Evolutionary conservation across 2,113 vertebrate genomes (phyloP), one percentile per base, ranked within the genome.

Genomic region (Prionailurus viverrinus): DNA sequence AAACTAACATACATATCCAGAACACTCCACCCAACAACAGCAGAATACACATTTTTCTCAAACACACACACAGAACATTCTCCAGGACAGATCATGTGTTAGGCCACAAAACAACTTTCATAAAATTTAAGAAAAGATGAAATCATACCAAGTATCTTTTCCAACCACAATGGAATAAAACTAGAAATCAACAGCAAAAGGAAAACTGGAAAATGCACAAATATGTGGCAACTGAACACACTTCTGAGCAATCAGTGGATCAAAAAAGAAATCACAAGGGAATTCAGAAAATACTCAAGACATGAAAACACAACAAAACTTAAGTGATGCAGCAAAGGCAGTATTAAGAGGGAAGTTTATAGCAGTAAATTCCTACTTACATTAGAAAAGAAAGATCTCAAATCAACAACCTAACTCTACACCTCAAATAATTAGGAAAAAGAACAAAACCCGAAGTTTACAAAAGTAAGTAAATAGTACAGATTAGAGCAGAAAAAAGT

Each of bases 161-260:
- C 23, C 61, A 83, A 78, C 33, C 66, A 87, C 48, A 71, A 53
- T 16, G 21, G 48, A 87, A 55, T 68, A 48, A 91, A 69, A 81
- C 27, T 23, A 69, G 27, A 81, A 91, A 80, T 39, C 76, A 81
- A 69, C 1, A 31, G 18, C 12, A 81, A 69, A 68, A 69, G 25
- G 15, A 66, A 95, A 90, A 81, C 45, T 53, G 27, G n/a, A 89
- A 83, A 90, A 90, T 66, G 76, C 58, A 86, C 21, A 36, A 87
- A 94, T 48, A 91, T 33, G 27, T 39, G 63, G 71, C 85, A 95
- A 91, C n/a, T 31, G 4, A 95, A 68, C 23, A 45, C 15, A 61
- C 27, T 45, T 58, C 29, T 36, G 13, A 78, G 48, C 51, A 69
- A 91, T 36, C 18, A 58, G 55, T 58, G 55, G 55, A 19, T 58